Percentiles rank a stretch among this genome's conserved stretches.
Conservation (phyloP, 1,140 invertebrate species). For the Aphelinus certus region DNA sequence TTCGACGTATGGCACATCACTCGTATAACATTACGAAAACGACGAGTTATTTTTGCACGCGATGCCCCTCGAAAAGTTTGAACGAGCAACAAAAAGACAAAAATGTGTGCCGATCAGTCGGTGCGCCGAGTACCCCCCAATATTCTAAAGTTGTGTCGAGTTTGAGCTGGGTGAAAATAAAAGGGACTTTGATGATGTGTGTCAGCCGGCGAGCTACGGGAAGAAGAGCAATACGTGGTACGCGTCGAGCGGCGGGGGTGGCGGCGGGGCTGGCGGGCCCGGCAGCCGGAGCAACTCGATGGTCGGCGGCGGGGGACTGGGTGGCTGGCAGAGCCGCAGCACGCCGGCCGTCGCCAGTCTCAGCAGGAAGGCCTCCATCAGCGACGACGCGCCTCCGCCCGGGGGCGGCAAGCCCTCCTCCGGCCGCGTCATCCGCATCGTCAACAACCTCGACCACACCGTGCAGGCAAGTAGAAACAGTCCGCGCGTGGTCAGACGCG, state of each 20-base stretch:
- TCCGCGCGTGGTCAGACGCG: no score
- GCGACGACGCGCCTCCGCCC: conserved; percentile 73
- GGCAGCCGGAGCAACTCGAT: conserved; percentile 62
- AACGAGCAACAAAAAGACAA: no score
- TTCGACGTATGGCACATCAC: no score
- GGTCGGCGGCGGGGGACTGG: conserved; percentile 67
- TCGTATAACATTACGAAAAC: no score
- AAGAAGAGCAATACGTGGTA: conserved; percentile 90
- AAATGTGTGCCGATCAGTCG: no score
- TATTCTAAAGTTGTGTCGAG: no score
- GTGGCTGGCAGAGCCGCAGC: conserved; percentile 72
- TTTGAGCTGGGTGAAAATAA: no score
- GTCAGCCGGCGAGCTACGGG: conserved; percentile 83
- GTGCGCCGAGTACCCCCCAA: no score
- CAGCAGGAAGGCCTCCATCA: conserved; percentile 68
- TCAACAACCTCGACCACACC: conserved; percentile 90
- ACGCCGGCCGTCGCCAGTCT: conserved; percentile 78
- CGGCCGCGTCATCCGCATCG: conserved; percentile 87
- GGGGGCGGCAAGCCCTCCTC: conserved; percentile 80
- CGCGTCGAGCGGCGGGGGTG: conserved; percentile 68
- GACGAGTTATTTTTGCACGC: no score
- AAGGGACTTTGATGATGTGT: no score
- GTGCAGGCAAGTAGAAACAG: conserved; percentile 74
- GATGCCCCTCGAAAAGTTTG: no score
- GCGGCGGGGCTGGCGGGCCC: conserved; percentile 59